A percentile compares a stretch with the other conserved stretches of the same genome.
These are phyloP conservation scores for Periplaneta americana DNA, from an alignment of 1,140 invertebrate genomes.

Conservation along the genomic window DNA sequence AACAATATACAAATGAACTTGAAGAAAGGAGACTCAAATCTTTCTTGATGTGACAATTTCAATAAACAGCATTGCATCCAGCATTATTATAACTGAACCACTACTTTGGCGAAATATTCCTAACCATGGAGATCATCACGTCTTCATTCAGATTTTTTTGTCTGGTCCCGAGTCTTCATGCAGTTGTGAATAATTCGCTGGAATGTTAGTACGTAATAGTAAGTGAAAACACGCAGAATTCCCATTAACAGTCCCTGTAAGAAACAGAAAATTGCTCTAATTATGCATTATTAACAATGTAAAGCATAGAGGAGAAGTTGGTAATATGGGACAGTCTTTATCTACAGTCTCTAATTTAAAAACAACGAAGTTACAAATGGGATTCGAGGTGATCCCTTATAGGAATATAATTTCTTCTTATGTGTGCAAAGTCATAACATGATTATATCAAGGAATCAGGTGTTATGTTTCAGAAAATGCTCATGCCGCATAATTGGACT, in stretches of 20 bases:
- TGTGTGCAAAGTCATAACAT: neutral
- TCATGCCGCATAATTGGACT: too few relatives aligned
- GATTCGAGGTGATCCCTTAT: neutral
- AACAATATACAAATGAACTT: too few relatives aligned
- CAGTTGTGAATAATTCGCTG: conserved; percentile 49
- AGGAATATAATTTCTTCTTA: conserved; percentile 5
- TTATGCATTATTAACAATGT: neutral
- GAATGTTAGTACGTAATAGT: conserved; percentile 48
- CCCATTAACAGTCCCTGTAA: conserved; percentile 51
- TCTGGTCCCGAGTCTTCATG: conserved; percentile 27
- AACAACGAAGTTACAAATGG: neutral
- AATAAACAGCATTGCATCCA: too few relatives aligned
- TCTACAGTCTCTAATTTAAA: neutral
- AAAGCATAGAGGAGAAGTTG: neutral
- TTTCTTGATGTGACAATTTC: too few relatives aligned
- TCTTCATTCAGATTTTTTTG: conserved; percentile 19
- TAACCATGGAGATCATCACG: too few relatives aligned
- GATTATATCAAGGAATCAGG: too few relatives aligned
- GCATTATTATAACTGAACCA: too few relatives aligned
- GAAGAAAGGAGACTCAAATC: too few relatives aligned
- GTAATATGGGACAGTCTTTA: neutral
- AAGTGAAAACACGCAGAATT: conserved; percentile 48
- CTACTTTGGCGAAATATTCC: too few relatives aligned
- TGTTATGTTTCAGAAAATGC: too few relatives aligned
- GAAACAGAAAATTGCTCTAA: conserved; percentile 3